Evolutionary conservation across 2,797 vertebrate species (phyloP).

Genomic region (Mionectes olivaceus): DNA sequence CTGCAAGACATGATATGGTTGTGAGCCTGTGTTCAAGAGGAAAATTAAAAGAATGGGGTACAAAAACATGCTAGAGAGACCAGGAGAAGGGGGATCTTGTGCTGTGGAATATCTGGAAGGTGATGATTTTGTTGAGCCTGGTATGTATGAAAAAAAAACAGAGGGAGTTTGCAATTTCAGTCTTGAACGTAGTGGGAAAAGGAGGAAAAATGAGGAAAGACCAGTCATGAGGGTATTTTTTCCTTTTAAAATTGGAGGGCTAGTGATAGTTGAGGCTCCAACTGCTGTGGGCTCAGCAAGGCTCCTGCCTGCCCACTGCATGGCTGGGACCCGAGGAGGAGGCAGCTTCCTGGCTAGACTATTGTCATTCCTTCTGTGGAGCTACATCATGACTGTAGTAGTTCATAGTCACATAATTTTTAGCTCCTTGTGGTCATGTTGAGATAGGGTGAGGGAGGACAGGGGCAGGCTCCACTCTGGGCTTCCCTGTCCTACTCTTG

Average conservation of each 20-base stretch:
- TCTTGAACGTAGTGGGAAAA: background rate
- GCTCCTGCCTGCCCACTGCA: background rate
- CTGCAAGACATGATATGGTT: rapidly evolving
- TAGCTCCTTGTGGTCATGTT: background rate
- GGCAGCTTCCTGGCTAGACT: background rate
- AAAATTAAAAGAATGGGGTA: background rate
- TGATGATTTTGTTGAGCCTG: background rate
- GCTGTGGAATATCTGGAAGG: background rate
- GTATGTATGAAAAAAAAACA: background rate
- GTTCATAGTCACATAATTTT: rapidly evolving
- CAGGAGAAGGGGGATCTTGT: background rate
- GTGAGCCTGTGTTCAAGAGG: background rate
- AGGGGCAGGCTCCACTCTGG: rapidly evolving
- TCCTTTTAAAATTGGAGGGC: background rate
- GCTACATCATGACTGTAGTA: background rate
- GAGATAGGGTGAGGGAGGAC: background rate
- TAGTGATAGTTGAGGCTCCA: rapidly evolving
- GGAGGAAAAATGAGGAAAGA: background rate
- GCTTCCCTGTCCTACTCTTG: rapidly evolving
- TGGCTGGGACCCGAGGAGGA: background rate
- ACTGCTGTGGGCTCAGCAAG: background rate
- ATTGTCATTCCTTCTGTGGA: background rate
- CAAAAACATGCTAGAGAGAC: background rate
- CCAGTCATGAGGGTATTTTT: background rate
- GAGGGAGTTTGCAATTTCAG: background rate